These are phyloP conservation scores for Beris morrisii DNA, from an alignment of 2,888 invertebrate genomes.

Conservation along the genomic window DNA sequence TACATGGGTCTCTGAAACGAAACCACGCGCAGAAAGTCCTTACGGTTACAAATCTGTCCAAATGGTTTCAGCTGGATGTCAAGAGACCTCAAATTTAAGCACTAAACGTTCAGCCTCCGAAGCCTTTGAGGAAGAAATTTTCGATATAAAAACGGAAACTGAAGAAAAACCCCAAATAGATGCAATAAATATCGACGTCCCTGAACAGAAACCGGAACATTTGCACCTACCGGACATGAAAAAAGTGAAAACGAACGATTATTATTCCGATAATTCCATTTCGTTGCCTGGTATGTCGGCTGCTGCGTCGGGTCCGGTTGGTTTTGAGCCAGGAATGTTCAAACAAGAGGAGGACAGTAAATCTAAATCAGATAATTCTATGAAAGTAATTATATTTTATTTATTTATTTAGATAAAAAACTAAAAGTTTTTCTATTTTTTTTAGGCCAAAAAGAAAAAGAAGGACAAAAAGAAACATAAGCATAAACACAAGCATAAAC, in stretches of 20 bases:
- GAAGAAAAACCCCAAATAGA: slow-evolving; percentile 42
- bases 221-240: slow-evolving; percentile 46
- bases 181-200: slow-evolving; percentile 2
- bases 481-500: slow-evolving; percentile 89
- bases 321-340: slow-evolving; percentile 86
- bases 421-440: slow-evolving; percentile 34
- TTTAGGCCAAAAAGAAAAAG: slow-evolving; percentile 70
- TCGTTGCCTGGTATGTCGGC: slow-evolving; percentile 75
- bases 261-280: slow-evolving; percentile 79
- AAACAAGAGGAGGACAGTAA: slow-evolving; percentile 61
- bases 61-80: no score
- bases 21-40: slow-evolving; percentile 44
- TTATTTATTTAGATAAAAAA: slow-evolving; percentile 4
- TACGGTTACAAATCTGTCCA: slow-evolving; percentile 12
- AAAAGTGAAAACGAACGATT: slow-evolving; percentile 56
- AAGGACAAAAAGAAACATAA: slow-evolving; percentile 82
- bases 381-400: slow-evolving; percentile 55
- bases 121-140: slow-evolving; percentile 2
- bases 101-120: slow-evolving; percentile 27
- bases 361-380: slow-evolving; percentile 60
- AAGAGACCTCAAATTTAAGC: slow-evolving; percentile 20
- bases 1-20: slow-evolving; percentile 56
- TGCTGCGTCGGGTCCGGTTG: slow-evolving; percentile 65
- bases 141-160: slow-evolving; percentile 19
- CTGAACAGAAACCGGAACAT: background rate